phyloP scores from a whole-genome alignment of 2,113 vertebrate genomes.

The Mastomys coucha region DNA sequence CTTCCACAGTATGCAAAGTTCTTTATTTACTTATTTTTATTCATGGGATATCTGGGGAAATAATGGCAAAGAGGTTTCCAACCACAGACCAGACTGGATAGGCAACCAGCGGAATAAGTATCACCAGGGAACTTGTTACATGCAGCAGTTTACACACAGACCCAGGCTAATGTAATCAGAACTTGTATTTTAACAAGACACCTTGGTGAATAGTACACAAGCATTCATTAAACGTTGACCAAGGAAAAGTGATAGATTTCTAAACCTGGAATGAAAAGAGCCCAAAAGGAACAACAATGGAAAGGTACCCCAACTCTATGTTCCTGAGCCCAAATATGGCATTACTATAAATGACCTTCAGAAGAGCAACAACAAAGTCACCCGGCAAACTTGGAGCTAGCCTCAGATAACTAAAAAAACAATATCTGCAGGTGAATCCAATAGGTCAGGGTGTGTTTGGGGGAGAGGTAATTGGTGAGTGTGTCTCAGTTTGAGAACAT shows the following conservation, averaged over 20 bases:
- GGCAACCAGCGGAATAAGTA: rapidly evolving
- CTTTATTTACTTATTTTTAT: background rate
- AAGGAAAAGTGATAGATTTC: background rate
- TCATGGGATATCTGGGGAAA: background rate
- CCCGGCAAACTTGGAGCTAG: background rate
- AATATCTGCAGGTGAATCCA: background rate
- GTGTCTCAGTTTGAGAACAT: background rate
- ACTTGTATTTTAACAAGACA: conserved; percentile 14
- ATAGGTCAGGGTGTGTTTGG: background rate
- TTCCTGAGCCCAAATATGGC: background rate
- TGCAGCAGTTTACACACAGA: background rate
- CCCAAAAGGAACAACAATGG: background rate
- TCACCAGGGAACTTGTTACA: background rate
- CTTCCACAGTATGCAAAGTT: background rate
- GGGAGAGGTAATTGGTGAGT: background rate
- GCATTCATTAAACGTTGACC: background rate
- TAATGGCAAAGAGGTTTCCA: background rate
- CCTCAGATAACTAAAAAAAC: background rate
- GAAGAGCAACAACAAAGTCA: background rate
- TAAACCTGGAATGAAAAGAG: background rate
- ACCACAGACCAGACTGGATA: background rate
- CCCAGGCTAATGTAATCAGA: background rate
- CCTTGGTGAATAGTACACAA: background rate
- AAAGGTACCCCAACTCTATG: background rate
- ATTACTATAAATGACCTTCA: background rate